Evolutionary conservation across 2,113 vertebrate genomes (phyloP).

Genomic region (Cynopterus brachyotis): DNA sequence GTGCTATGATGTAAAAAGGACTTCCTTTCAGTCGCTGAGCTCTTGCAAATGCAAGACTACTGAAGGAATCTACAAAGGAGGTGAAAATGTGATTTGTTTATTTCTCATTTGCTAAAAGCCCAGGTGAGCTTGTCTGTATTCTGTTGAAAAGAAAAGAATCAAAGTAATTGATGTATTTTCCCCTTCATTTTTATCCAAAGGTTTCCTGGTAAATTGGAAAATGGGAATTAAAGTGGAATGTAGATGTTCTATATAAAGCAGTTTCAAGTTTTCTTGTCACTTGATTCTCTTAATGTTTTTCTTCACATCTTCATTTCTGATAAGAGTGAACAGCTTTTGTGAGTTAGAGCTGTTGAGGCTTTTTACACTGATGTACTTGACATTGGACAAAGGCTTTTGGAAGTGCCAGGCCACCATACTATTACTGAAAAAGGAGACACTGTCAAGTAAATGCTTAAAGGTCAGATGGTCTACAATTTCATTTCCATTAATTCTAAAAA

Average conservation of each 20-base stretch:
- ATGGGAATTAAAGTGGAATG: conserved; percentile 38
- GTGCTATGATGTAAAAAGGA: background rate
- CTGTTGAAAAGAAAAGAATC: conserved; percentile 17
- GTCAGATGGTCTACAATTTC: conserved; percentile 54
- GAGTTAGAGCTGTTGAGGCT: conserved; percentile 36
- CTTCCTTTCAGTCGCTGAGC: background rate
- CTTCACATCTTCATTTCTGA: conserved; percentile 36
- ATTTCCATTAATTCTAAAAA: conserved; percentile 66
- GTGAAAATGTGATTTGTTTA: conserved; percentile 21
- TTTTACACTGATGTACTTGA: conserved; percentile 41
- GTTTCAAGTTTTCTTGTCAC: background rate
- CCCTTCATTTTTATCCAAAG: background rate
- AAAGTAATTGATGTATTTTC: conserved; percentile 22
- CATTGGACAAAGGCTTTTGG: background rate
- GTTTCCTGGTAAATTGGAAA: conserved; percentile 22
- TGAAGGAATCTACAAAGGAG: background rate
- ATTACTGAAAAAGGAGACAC: conserved; percentile 47
- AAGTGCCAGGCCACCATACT: conserved; percentile 50
- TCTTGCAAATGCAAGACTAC: background rate
- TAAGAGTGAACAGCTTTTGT: conserved; percentile 39
- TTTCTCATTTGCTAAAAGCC: conserved; percentile 46
- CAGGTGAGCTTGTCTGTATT: background rate
- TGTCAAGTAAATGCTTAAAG: conserved; percentile 63
- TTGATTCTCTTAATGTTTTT: conserved; percentile 26
- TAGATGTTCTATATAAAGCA: background rate